phyloP scores from a whole-genome alignment of 2,888 invertebrate genomes.

The Trypoxylon attenuatum region DNA sequence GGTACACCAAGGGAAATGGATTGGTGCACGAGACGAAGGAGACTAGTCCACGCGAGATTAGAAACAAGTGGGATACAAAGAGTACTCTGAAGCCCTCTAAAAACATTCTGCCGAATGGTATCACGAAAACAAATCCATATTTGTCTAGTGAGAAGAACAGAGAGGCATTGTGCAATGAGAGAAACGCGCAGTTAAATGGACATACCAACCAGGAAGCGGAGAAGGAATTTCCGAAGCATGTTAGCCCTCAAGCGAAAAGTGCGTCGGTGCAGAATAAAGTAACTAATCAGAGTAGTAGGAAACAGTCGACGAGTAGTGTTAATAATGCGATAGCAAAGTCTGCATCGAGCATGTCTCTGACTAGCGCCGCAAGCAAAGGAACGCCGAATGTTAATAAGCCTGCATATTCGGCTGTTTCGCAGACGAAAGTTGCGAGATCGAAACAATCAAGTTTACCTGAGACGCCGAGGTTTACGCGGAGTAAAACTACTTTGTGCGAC shows the following conservation, averaged over 20 bases:
- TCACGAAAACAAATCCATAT: slow-evolving; percentile 38
- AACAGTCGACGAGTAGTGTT: slow-evolving; percentile 25
- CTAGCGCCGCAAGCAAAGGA: slow-evolving; percentile 33
- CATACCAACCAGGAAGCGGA: slow-evolving; percentile 15
- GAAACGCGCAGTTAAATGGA: slow-evolving; percentile 23
- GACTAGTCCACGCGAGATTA: slow-evolving; percentile 42
- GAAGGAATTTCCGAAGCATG: slow-evolving; percentile 25
- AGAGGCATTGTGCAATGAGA: slow-evolving; percentile 24
- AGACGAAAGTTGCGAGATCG: slow-evolving; percentile 55
- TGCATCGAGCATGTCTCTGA: slow-evolving; percentile 17
- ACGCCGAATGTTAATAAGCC: slow-evolving; percentile 56
- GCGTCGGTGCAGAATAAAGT: slow-evolving; percentile 34
- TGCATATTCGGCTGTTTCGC: slow-evolving; percentile 75
- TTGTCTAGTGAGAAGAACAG: slow-evolving; percentile 41
- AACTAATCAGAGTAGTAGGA: slow-evolving; percentile 32
- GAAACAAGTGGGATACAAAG: slow-evolving; percentile 43
- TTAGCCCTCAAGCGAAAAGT: slow-evolving; percentile 23
- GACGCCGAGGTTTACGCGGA: slow-evolving; percentile 63
- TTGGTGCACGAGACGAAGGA: slow-evolving; percentile 44
- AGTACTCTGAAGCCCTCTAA: slow-evolving; percentile 41
- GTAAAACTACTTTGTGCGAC: slow-evolving; percentile 69
- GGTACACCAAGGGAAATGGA: slow-evolving; percentile 42
- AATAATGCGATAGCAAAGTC: slow-evolving; percentile 32
- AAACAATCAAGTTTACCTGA: slow-evolving; percentile 44
- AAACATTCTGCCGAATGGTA: slow-evolving; percentile 26